Evolutionary conservation across 2,797 vertebrate genomes (phyloP).

Genomic region (Sebastiscus albofasciatus): DNA sequence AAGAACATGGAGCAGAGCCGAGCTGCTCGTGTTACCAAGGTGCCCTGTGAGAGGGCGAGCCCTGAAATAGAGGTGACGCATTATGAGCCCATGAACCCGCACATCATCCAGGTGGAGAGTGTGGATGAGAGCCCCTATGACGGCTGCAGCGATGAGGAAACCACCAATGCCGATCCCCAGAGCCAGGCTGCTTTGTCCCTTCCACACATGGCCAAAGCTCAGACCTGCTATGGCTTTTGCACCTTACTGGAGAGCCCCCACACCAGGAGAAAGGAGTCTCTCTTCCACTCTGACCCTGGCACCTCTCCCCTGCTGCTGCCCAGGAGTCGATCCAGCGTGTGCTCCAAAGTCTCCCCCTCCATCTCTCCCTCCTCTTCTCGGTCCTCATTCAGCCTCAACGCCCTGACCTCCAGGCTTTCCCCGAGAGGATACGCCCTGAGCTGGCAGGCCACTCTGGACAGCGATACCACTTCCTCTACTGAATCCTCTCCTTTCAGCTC

Average conservation of each 20-base stretch:
- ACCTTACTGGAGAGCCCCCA: conserved; percentile 94
- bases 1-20: conserved; percentile 66
- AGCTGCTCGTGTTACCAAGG: conserved; percentile 40
- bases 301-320: conserved; percentile 81
- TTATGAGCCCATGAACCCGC: conserved; percentile 65
- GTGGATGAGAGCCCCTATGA: conserved; percentile 83
- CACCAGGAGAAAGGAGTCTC: conserved; percentile 92
- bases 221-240: conserved; percentile 94
- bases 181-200: conserved; percentile 88
- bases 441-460: conserved; percentile 83
- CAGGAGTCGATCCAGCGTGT: conserved; percentile 81
- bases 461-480: conserved; percentile 86
- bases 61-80: conserved; percentile 55
- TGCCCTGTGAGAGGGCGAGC: conserved; percentile 47
- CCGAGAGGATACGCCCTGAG: conserved; percentile 73
- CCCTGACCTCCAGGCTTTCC: conserved; percentile 72
- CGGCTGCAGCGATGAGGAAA: conserved; percentile 83
- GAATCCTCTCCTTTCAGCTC: conserved; percentile 89
- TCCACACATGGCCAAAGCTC: conserved; percentile 85
- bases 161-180: conserved; percentile 88
- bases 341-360: conserved; percentile 59
- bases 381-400: conserved; percentile 80
- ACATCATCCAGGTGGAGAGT: conserved; percentile 91
- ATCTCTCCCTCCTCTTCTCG: conserved; percentile 63
- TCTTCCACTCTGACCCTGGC: conserved; percentile 85